A percentile compares a stretch with the other conserved stretches of the same genome.
These are phyloP conservation scores for Crotalus helleri DNA, from an alignment of 2,113 vertebrate species.

Conservation along the genomic window DNA sequence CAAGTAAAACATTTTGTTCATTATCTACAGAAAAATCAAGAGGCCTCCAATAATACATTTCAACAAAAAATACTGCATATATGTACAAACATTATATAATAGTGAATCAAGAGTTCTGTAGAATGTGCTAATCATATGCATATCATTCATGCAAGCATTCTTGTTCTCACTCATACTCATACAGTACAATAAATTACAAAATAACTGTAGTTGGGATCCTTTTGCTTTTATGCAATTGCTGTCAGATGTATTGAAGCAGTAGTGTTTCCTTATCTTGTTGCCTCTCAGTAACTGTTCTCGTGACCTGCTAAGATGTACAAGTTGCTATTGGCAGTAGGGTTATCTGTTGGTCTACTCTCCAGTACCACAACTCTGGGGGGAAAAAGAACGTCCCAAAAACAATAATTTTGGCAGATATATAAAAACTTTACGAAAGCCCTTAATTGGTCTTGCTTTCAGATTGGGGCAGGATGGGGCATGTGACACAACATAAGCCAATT, in stretches of 20 bases:
- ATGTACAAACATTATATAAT: constrained; percentile 97
- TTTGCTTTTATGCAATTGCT: constrained; percentile 62
- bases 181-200: constrained; percentile 86
- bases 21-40: constrained; percentile 84
- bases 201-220: constrained; percentile 51
- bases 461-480: neutral
- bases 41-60: constrained; percentile 68
- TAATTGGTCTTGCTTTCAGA: neutral
- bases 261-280: constrained; percentile 44
- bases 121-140: constrained; percentile 72
- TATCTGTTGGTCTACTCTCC: constrained; percentile 95
- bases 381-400: constrained; percentile 26
- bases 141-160: constrained; percentile 66
- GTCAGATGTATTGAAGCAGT: constrained; percentile 60
- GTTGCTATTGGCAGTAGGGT: constrained; percentile 97
- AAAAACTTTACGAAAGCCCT: neutral
- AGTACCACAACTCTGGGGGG: constrained; percentile 90
- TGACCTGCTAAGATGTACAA: constrained; percentile 98
- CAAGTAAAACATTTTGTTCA: constrained; percentile 77
- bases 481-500: neutral
- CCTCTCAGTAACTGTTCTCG: constrained; percentile 96
- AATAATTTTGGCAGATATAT: neutral
- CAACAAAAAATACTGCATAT: constrained; percentile 85
- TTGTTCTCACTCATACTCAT: constrained; percentile 66
- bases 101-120: constrained; percentile 87